Conservation (phyloP, 2,797 vertebrate species). For the Chiloscyllium punctatum region DNA sequence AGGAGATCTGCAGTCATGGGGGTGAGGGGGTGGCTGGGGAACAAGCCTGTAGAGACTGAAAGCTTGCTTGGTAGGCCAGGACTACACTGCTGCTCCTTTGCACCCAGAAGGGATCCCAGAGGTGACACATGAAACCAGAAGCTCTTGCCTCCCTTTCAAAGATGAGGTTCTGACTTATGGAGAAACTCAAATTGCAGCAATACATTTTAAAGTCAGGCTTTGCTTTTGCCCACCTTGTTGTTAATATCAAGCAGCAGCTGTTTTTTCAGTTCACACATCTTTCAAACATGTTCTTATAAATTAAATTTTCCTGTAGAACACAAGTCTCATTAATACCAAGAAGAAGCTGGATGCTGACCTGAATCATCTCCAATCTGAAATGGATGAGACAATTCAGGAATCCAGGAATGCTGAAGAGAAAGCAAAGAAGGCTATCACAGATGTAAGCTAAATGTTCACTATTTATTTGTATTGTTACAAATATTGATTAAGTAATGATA, state of each 20-base stretch:
- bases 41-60: not conserved
- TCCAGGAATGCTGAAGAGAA: slow-evolving; percentile 45
- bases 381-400: slow-evolving; percentile 43
- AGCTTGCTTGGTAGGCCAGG: not conserved
- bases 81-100: not conserved
- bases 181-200: not conserved
- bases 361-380: slow-evolving; percentile 41
- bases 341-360: slow-evolving; percentile 38
- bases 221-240: not conserved
- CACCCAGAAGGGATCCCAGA: not conserved
- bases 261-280: not conserved
- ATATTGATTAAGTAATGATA: not conserved
- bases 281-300: not conserved
- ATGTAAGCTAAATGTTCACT: slow-evolving; percentile 37
- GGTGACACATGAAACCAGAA: not conserved
- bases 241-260: not conserved
- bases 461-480: not conserved
- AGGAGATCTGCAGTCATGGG: not conserved
- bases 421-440: slow-evolving; percentile 45
- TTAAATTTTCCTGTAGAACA: slow-evolving; percentile 37
- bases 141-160: too few species aligned
- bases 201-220: not conserved
- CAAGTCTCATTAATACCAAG: slow-evolving; percentile 41
- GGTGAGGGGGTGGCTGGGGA: not conserved
- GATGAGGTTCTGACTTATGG: not conserved